These are phyloP conservation scores for Tetramorium simillimum DNA, from an alignment of 1,140 invertebrate genomes.

Conservation along the genomic window DNA sequence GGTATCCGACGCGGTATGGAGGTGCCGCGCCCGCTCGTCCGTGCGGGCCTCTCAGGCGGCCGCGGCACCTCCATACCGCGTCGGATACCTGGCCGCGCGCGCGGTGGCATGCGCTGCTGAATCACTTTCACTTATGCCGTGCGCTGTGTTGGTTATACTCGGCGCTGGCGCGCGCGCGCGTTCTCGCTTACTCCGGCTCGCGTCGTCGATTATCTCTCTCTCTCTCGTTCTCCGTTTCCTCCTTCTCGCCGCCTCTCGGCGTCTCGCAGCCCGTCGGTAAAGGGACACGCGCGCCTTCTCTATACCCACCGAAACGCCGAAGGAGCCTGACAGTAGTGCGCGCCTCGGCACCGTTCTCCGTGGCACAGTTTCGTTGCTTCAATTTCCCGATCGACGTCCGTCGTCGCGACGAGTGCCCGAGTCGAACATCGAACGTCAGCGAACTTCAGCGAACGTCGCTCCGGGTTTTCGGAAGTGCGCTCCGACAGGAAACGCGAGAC, in stretches of 20 bases:
- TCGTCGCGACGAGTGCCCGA: not conserved
- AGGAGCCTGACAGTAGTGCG: conserved; percentile 68
- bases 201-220: not conserved
- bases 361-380: conserved; percentile 46
- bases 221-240: not conserved
- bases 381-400: conserved; percentile 52
- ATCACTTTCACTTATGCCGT: conserved; percentile 85
- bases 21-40: conserved; percentile 28
- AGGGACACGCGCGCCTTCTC: conserved; percentile 73
- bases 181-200: conserved; percentile 32
- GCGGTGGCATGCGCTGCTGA: conserved; percentile 83
- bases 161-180: conserved; percentile 22
- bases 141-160: conserved; percentile 76
- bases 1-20: no score
- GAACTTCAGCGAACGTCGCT: not conserved
- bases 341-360: conserved; percentile 69
- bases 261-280: conserved; percentile 71
- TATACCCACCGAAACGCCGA: conserved; percentile 72
- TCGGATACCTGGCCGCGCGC: conserved; percentile 85
- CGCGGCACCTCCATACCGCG: conserved; percentile 77
- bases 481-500: not conserved
- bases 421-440: not conserved
- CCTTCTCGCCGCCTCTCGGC: conserved; percentile 15
- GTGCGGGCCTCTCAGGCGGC: conserved; percentile 81
- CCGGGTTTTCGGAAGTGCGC: conserved; percentile 1